These are phyloP conservation scores for Notarius lentiginosus DNA, from an alignment of 2,113 vertebrate species.

Conservation along the genomic window DNA sequence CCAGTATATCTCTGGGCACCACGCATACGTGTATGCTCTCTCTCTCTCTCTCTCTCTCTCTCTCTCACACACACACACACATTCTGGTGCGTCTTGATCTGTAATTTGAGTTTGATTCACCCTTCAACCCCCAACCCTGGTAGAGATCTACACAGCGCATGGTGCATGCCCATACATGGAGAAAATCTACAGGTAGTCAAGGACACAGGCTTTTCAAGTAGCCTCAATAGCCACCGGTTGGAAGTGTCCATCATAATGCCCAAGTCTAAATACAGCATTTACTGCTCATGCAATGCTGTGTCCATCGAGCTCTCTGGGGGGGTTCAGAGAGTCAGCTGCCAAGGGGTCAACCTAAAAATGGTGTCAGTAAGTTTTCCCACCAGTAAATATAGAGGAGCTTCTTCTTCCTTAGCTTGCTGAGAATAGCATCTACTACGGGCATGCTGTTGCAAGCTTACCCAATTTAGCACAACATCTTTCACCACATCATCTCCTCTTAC, in stretches of 20 bases:
- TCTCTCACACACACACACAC: neutral
- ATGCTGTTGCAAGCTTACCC: slow-evolving; percentile 56
- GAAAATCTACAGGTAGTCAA: slow-evolving; percentile 42
- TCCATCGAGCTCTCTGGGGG: neutral
- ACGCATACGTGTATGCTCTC: neutral
- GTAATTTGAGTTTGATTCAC: neutral
- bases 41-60: too few relatives aligned
- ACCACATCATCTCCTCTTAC: slow-evolving; percentile 61
- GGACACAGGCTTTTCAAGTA: slow-evolving; percentile 46
- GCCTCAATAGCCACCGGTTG: slow-evolving; percentile 63
- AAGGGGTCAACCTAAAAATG: slow-evolving; percentile 63
- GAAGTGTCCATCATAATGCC: slow-evolving; percentile 61
- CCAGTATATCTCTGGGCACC: neutral
- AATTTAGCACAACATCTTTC: slow-evolving; percentile 60
- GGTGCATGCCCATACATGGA: slow-evolving; percentile 35
- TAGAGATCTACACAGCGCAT: neutral
- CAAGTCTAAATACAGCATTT: slow-evolving; percentile 61
- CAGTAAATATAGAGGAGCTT: slow-evolving; percentile 68
- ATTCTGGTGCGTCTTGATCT: neutral
- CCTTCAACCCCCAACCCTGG: neutral
- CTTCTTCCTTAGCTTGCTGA: slow-evolving; percentile 71
- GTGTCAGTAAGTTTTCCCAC: slow-evolving; percentile 71
- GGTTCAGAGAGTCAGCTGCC: slow-evolving; percentile 41
- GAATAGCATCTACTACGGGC: slow-evolving; percentile 70
- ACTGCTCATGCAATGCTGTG: slow-evolving; percentile 17